phyloP scores from a whole-genome alignment of 23 tunicate genomes.

The Oikopleura albicans region DNA sequence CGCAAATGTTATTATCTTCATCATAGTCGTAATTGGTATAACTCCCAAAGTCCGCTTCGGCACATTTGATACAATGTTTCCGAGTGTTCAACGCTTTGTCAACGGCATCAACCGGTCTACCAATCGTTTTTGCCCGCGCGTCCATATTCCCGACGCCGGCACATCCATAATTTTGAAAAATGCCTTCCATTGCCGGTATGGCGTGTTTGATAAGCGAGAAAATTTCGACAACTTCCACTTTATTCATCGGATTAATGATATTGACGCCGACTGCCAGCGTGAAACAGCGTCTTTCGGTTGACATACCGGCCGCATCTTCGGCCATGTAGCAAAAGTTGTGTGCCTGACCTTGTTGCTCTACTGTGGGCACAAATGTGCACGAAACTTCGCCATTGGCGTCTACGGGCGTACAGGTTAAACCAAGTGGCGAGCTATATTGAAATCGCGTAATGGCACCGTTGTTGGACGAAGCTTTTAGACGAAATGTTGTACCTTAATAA shows the following conservation, averaged over 20 bases:
- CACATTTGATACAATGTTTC: conserved; percentile 12
- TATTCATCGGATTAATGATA: not conserved
- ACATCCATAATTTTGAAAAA: not conserved
- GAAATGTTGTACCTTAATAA: not conserved
- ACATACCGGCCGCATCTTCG: not conserved
- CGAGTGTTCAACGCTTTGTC: not conserved
- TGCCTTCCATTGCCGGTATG: not conserved
- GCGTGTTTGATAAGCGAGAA: not conserved
- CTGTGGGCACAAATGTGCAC: not conserved
- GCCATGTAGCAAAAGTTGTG: not conserved
- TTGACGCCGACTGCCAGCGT: not conserved
- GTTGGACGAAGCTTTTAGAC: not conserved
- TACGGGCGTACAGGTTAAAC: not conserved
- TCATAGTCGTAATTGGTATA: too few relatives aligned
- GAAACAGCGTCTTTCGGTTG: not conserved
- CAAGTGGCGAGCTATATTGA: not conserved
- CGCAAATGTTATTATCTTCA: too few relatives aligned
- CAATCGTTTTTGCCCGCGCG: not conserved
- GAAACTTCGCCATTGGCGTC: not conserved
- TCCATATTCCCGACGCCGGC: not conserved
- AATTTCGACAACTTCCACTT: not conserved
- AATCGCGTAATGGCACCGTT: not conserved
- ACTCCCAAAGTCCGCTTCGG: too few relatives aligned
- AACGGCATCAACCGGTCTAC: not conserved
- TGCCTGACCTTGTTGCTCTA: not conserved